phyloP scores from a whole-genome alignment of 2,888 invertebrate genomes.

The Villa cingulata region DNA sequence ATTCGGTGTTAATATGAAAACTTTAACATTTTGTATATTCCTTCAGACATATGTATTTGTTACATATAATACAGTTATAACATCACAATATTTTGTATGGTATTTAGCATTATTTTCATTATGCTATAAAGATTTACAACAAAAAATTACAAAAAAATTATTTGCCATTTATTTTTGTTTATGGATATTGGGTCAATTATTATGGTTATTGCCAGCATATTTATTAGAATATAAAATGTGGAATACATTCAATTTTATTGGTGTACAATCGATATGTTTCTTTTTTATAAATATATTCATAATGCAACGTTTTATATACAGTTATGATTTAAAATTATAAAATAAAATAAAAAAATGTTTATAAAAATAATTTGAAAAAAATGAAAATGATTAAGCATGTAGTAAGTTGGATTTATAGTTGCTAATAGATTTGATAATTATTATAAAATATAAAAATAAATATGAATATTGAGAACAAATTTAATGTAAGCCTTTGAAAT shows the following conservation, averaged over 20 bases:
- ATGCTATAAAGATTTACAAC: constrained; percentile 54
- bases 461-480: too few relatives aligned
- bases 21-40: constrained; percentile 75
- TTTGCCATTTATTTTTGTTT: constrained; percentile 38
- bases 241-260: constrained; percentile 72
- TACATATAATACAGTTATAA: constrained; percentile 87
- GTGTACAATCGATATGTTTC: constrained; percentile 71
- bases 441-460: too few relatives aligned
- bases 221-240: constrained; percentile 76
- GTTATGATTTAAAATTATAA: constrained; percentile 5
- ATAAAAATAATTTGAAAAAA: too few relatives aligned
- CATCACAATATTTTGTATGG: constrained; percentile 97
- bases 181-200: constrained; percentile 61
- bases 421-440: too few relatives aligned
- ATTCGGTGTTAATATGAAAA: constrained; percentile 50
- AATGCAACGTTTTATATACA: constrained; percentile 38
- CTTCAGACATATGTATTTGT: constrained; percentile 78
- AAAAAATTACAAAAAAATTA: constrained; percentile 39
- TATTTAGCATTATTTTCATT: constrained; percentile 79
- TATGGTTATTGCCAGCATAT: constrained; percentile 88
- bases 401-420: too few relatives aligned
- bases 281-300: constrained; percentile 68
- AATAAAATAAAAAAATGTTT: too few relatives aligned
- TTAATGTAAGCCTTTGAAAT: too few relatives aligned
- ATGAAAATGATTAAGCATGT: too few relatives aligned